These are phyloP conservation scores for Drosophila arawakana DNA, from an alignment of 1,140 invertebrate species.

Conservation along the genomic window DNA sequence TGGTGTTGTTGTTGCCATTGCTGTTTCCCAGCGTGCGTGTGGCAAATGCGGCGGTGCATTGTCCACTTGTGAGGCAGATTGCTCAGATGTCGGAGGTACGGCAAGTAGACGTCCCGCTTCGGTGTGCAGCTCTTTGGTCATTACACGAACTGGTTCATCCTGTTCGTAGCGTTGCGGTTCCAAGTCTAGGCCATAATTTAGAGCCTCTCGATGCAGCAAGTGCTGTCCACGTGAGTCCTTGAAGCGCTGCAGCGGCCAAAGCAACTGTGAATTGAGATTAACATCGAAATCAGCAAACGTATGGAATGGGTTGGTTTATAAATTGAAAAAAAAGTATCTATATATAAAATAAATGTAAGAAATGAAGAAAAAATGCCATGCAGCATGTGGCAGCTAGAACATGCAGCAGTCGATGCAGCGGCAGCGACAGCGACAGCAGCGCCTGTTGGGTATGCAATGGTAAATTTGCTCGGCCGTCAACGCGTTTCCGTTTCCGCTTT, in stretches of 20 bases:
- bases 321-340: not conserved
- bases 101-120: constrained; percentile 33
- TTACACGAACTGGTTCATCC: constrained; percentile 64
- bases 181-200: constrained; percentile 72
- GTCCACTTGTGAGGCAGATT: constrained; percentile 6
- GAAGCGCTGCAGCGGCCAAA: constrained; percentile 90
- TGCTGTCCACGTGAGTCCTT: constrained; percentile 87
- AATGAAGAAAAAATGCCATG: not conserved
- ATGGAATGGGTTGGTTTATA: constrained; percentile 31
- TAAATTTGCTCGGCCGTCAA: constrained; percentile 49
- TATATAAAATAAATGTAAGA: not conserved
- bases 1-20: constrained; percentile 33
- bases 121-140: constrained; percentile 61
- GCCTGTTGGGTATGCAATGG: constrained; percentile 46
- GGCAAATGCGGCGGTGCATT: constrained; percentile 63
- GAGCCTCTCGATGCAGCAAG: constrained; percentile 83
- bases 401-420: not conserved
- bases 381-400: constrained; percentile 22
- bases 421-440: constrained; percentile 21
- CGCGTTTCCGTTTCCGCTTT: constrained; percentile 60
- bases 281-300: constrained; percentile 17
- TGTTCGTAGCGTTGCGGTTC: constrained; percentile 68
- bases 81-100: constrained; percentile 11
- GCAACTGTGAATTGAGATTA: constrained; percentile 85
- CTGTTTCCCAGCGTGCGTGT: constrained; percentile 69